Evolutionary conservation across 1,140 invertebrate species (phyloP), one percentile per base, ranked within the genome.

Genomic region (Maconellicoccus hirsutus): DNA sequence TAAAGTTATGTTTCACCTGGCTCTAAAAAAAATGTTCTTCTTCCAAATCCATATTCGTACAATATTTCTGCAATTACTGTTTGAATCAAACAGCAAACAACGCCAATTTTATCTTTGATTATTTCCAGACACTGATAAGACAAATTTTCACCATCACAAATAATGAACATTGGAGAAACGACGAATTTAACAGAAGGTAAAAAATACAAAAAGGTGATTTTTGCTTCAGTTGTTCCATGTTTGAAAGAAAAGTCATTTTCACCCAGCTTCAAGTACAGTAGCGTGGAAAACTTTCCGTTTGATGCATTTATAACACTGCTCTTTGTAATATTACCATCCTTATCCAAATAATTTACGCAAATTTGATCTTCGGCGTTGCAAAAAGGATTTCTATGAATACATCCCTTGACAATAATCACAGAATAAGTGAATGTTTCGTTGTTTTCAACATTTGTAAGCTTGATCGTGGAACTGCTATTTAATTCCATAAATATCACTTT

Each of bases 21-120:
- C 75, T 87, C 86, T 14, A 96, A 76, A 75, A 88, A 85, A 78
- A 96, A 97, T 0, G 92, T 92, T 80, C 90, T 88, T 70, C 89
- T 82, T 2, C 84, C 85, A 66, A 91, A 85, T 21, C 89, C 89
- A 70, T 88, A 86, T 77, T 94, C 90, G 71, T 84, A 82, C n/a
- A 97, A 79, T 77, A 94, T 95, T 78, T 96, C 92, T 0, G 92
- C 91, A 73, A 89, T 90, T 73, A 96, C 82, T 72, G 87, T 87
- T 80, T 98, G 94, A 61, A 96, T 84, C 27, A 96, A 79, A 76
- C 89, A 85, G 12, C 89, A 84, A 38, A 88, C 90, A 19, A 94
- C 78, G 71, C 85, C 84, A 76, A 96, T 93, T 74, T 90, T 84
- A 4, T 84, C 82, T 73, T 86, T 87, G 7, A 91, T 92, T 79